phyloP scores from a whole-genome alignment of 2,888 invertebrate genomes.

The Thysanoteuthis rhombus region DNA sequence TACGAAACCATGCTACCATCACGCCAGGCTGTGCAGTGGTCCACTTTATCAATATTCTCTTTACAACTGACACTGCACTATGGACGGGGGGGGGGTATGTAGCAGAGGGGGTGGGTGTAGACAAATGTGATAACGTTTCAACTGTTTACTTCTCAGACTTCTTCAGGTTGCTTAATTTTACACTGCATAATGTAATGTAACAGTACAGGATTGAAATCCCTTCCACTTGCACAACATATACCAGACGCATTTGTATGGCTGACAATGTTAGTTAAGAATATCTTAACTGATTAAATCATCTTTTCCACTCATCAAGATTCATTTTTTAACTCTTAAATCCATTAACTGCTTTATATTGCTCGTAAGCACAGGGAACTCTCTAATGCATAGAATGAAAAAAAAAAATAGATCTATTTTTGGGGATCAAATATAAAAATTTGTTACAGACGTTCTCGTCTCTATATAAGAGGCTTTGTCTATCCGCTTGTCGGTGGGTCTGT shows the following conservation, averaged over 20 bases:
- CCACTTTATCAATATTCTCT: constrained; percentile 12
- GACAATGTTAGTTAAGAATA: too few species aligned
- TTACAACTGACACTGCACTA: neutral
- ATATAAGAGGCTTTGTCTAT: too few species aligned
- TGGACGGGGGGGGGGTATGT: neutral
- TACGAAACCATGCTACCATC: neutral
- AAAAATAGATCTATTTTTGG: too few species aligned
- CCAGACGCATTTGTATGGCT: neutral
- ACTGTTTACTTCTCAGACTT: neutral
- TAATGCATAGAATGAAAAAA: too few species aligned
- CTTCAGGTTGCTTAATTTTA: neutral
- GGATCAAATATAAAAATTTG: too few species aligned
- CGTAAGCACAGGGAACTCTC: too few species aligned
- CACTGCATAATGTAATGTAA: neutral
- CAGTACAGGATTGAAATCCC: neutral
- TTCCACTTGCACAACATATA: neutral
- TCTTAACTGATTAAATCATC: too few species aligned
- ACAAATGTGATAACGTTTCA: neutral
- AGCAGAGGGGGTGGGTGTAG: neutral
- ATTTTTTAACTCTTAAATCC: too few species aligned
- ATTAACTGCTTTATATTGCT: too few species aligned
- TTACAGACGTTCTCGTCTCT: too few species aligned
- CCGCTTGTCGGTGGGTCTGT: too few species aligned
- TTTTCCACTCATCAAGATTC: too few species aligned
- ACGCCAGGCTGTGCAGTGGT: neutral